phyloP scores from a whole-genome alignment of 2,113 vertebrate genomes.

The Cricetomys ansorgei region DNA sequence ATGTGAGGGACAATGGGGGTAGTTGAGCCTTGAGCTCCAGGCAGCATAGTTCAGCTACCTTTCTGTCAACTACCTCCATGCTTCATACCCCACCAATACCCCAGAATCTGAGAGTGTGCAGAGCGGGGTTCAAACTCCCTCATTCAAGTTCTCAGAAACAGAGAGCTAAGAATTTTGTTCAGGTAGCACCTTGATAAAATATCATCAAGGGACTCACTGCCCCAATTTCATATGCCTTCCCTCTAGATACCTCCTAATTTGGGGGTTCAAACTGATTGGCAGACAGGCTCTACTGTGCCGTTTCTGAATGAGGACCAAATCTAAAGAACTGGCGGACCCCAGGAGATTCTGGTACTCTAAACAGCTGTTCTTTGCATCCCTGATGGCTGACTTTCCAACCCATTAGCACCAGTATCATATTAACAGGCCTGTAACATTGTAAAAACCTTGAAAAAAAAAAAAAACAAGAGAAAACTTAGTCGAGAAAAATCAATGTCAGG shows the following conservation, averaged over 20 bases:
- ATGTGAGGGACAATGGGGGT: background rate
- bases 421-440: background rate
- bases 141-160: background rate
- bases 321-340: background rate
- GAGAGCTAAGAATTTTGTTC: background rate
- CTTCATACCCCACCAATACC: no score
- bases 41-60: background rate
- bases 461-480: background rate
- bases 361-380: background rate
- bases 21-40: background rate
- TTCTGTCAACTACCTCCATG: background rate
- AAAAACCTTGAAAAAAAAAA: background rate
- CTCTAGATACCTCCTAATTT: background rate
- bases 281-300: background rate
- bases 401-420: background rate
- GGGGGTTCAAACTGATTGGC: background rate
- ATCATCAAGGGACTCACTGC: background rate
- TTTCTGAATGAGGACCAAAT: background rate
- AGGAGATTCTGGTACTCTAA: background rate
- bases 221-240: background rate
- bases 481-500: background rate
- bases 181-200: background rate
- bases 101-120: background rate
- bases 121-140: background rate
- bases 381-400: background rate